phyloP scores from a whole-genome alignment of 2,113 vertebrate genomes.

The Oenanthe oenanthe region DNA sequence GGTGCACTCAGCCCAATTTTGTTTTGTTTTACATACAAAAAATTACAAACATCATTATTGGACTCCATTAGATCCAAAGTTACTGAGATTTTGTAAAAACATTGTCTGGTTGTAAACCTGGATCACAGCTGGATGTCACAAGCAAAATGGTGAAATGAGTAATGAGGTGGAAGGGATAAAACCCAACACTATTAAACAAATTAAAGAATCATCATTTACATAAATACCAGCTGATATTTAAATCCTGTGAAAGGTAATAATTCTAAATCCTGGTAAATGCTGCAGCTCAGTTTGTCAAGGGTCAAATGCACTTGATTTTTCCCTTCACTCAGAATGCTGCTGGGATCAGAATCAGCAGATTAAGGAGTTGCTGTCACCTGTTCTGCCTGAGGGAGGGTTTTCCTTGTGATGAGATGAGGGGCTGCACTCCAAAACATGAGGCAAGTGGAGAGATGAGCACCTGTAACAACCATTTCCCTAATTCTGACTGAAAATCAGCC shows the following conservation, averaged over 20 bases:
- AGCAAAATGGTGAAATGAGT: constrained; percentile 15
- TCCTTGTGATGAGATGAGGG: background rate
- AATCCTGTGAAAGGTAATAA: constrained; percentile 20
- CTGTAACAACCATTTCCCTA: background rate
- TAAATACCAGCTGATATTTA: constrained; percentile 37
- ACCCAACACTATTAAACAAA: background rate
- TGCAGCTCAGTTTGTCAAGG: background rate
- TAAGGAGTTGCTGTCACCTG: constrained; percentile 11
- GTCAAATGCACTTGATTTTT: background rate
- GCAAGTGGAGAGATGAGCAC: background rate
- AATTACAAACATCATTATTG: background rate
- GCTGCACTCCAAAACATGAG: background rate
- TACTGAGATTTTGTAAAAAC: constrained; percentile 3
- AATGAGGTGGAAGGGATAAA: background rate
- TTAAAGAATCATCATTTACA: constrained; percentile 45
- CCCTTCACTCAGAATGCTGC: background rate
- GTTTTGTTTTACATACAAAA: background rate
- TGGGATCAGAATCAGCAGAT: constrained; percentile 45
- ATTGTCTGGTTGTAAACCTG: constrained; percentile 2
- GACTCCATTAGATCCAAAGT: background rate
- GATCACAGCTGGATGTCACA: constrained; percentile 19
- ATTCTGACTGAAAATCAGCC: constrained; percentile 19
- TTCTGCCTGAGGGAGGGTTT: constrained; percentile 14
- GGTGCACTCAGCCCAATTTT: background rate
- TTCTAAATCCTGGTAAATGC: constrained; percentile 15